Base-by-base conservation (phyloP, 2,797 vertebrate species). In the Macropus fuliginosus region DNA sequence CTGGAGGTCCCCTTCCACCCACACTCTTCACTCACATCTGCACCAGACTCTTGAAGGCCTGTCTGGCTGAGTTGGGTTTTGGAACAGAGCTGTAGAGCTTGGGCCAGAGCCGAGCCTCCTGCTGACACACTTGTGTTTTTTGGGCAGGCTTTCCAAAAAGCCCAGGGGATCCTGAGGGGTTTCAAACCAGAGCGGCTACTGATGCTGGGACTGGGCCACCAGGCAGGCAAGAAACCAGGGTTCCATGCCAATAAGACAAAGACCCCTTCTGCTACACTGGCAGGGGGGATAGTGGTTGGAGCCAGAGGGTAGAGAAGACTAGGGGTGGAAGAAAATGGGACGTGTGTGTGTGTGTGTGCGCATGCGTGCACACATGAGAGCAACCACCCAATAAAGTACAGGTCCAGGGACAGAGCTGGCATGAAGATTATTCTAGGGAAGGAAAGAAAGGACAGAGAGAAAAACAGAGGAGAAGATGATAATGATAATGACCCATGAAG, bases 341-440 rank as follows among this genome's bases (percentile, higher is more conserved):
- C 46, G 55, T 27, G 56, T 0, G 27, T 0, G n/a, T 54, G 91
- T 10, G 94, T 94, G 87, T 62, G 93, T 95, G 91, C 96, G 4
- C 12, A 96, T 97, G 62, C 95, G 93, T 5, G 91, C 93, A 55
- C 1, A 50, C 97, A 90, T 56, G 96, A 94, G 94, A 34, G 46
- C 50, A 89, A 91, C 13, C 92, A n/a, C 16, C 56, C 16, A 6
- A 87, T 87, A 87, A 27, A 27, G 40, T 50, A 87, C 24, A 14
- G 8, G 66, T 0, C 31, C 94, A 0, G 16, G 40, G 27, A 40
- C 31, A 31, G 62, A 57, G 3, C 50, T 46, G 27, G 40, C 28
- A 3, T 50, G 21, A 87, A 27, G 9, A 27, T 50, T 87, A 87
- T 21, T 81, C 18, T 81, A 81, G 74, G 24, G 40, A 87, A 27